A percentile compares a stretch with the other conserved stretches of the same genome.
Conservation (phyloP, 2,888 invertebrate genomes). For the Uloborus plumipes region DNA sequence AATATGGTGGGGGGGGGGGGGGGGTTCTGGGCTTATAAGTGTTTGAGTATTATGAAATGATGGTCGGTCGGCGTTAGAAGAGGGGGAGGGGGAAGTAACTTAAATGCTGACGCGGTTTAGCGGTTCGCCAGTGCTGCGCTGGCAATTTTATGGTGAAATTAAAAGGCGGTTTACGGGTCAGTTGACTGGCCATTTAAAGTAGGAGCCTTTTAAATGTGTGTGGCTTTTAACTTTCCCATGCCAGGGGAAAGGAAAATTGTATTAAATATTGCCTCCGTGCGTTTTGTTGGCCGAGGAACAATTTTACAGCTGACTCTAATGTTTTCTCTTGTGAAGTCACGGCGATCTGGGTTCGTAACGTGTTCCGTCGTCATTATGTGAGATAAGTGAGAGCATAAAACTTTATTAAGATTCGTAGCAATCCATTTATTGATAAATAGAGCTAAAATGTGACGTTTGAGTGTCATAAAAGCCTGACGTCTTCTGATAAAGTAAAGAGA, state of each 20-base stretch:
- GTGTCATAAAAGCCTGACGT: too few relatives aligned
- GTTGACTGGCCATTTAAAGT: conserved; percentile 56
- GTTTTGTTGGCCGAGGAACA: too few relatives aligned
- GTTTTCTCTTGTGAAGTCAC: too few relatives aligned
- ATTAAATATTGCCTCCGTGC: conserved; percentile 24
- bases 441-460: too few relatives aligned
- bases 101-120: conserved; percentile 62
- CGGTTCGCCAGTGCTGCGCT: conserved; percentile 56
- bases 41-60: conserved; percentile 62
- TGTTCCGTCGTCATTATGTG: too few relatives aligned
- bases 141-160: conserved; percentile 62
- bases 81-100: conserved; percentile 1
- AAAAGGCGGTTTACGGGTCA: conserved; percentile 61
- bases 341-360: too few relatives aligned
- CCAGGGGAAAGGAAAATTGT: conserved; percentile 29
- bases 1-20: conserved; percentile 36
- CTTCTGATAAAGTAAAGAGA: too few relatives aligned
- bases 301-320: too few relatives aligned
- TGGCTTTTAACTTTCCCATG: conserved; percentile 19
- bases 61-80: conserved; percentile 12
- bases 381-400: too few relatives aligned
- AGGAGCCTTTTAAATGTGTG: conserved; percentile 44
- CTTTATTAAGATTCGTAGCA: too few relatives aligned
- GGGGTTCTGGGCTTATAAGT: conserved; percentile 48
- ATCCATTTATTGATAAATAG: too few relatives aligned